These are phyloP conservation scores for Chascanopsetta lugubris DNA, from an alignment of 2,113 vertebrate species.

Conservation along the genomic window DNA sequence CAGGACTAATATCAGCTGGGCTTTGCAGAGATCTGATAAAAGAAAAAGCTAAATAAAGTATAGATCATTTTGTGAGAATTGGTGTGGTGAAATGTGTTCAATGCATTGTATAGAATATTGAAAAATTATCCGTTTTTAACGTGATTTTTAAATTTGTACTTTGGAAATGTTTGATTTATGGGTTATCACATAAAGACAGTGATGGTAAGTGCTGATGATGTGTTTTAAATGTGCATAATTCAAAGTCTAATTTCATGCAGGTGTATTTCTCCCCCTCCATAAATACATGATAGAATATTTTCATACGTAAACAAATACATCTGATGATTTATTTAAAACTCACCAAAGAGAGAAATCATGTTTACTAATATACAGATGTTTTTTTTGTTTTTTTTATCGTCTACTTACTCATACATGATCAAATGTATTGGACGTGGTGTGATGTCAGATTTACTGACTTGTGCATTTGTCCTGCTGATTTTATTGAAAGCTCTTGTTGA, in stretches of 20 bases:
- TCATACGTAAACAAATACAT: conserved; percentile 17
- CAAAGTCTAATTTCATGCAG: conserved; percentile 8
- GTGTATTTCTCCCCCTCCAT: neutral
- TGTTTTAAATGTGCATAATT: conserved; percentile 44
- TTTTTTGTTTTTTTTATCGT: conserved; percentile 37
- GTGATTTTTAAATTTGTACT: conserved; percentile 30
- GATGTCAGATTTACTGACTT: conserved; percentile 33
- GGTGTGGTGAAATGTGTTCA: neutral
- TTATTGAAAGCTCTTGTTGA: conserved; percentile 30
- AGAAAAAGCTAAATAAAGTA: neutral
- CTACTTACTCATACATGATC: conserved; percentile 26
- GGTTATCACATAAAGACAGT: conserved; percentile 9
- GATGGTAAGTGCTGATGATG: conserved; percentile 8
- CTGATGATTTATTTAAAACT: conserved; percentile 32
- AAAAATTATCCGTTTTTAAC: conserved; percentile 12
- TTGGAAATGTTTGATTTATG: conserved; percentile 38
- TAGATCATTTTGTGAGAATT: too few relatives aligned
- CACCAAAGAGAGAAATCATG: conserved; percentile 66
- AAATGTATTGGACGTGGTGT: conserved; percentile 37
- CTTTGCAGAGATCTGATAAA: too few relatives aligned
- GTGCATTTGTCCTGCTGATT: conserved; percentile 23
- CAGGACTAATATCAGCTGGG: neutral
- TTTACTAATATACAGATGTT: conserved; percentile 50
- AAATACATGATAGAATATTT: conserved; percentile 11
- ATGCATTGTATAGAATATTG: conserved; percentile 19